These are phyloP conservation scores for Anisognathus igniventris DNA, from an alignment of 2,797 vertebrate species.

Conservation along the genomic window DNA sequence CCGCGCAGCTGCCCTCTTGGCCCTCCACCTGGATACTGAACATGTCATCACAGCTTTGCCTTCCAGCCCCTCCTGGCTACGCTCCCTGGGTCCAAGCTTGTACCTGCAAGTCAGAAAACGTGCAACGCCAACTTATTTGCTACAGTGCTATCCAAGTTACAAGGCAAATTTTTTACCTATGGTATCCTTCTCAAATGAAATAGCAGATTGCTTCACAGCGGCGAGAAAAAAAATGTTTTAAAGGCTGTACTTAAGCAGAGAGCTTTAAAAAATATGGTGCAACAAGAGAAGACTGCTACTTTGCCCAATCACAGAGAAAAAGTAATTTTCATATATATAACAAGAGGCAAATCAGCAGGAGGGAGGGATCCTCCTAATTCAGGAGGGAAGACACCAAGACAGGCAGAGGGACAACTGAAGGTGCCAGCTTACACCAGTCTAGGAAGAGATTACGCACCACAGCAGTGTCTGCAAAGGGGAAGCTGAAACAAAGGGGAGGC, in stretches of 20 bases:
- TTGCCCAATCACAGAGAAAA: not conserved
- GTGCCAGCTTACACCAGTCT: not conserved
- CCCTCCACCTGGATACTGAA: constrained; percentile 64
- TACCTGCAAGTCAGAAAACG: constrained; percentile 66
- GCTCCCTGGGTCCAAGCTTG: constrained; percentile 58
- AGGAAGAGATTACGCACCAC: not conserved
- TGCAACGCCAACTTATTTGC: constrained; percentile 50
- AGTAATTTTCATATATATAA: not conserved
- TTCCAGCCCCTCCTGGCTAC: constrained; percentile 58
- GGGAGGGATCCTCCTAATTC: not conserved
- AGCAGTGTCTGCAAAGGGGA: not conserved
- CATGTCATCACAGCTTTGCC: constrained; percentile 57
- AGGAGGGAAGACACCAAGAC: not conserved
- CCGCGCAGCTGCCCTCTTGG: constrained; percentile 49
- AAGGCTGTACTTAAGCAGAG: not conserved
- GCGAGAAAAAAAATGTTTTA: fast-evolving
- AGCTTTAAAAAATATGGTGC: not conserved
- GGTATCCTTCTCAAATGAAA: not conserved
- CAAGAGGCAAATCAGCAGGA: not conserved
- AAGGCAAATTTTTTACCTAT: constrained; percentile 17
- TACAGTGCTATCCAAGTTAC: constrained; percentile 55
- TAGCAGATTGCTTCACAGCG: not conserved
- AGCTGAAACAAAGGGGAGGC: not conserved
- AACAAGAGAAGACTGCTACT: not conserved
- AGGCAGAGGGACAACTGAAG: not conserved